A percentile compares a stretch with the other conserved stretches of the same genome.
phyloP scores from a whole-genome alignment of 1,140 invertebrate genomes.

The Aethina tumida region DNA sequence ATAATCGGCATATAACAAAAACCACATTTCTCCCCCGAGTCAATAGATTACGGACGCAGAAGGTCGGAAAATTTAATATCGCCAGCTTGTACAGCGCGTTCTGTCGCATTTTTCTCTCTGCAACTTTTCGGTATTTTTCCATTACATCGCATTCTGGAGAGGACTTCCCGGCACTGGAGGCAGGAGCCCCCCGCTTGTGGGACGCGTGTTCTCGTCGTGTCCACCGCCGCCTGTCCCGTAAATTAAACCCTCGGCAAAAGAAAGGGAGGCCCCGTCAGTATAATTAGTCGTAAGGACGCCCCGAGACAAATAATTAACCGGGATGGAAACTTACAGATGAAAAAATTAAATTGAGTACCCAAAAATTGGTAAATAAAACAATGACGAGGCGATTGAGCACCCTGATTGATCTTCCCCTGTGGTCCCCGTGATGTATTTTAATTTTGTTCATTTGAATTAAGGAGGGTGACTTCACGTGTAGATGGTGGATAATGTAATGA shows the following conservation, averaged over 20 bases:
- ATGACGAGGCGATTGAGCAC: too few relatives aligned
- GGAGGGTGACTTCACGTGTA: too few relatives aligned
- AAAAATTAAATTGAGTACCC: too few relatives aligned
- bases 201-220: constrained; percentile 27
- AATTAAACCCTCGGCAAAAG: constrained; percentile 14
- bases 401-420: too few relatives aligned
- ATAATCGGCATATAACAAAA: constrained; percentile 29
- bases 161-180: constrained; percentile 1
- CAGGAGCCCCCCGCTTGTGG: constrained; percentile 23
- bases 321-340: too few relatives aligned
- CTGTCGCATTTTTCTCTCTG: constrained; percentile 28
- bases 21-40: constrained; percentile 26
- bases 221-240: constrained; percentile 17
- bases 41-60: constrained; percentile 33
- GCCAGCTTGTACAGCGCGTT: constrained; percentile 30
- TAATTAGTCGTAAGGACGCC: constrained; percentile 23
- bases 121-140: constrained; percentile 33
- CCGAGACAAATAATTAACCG: too few relatives aligned
- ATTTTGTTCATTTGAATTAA: too few relatives aligned
- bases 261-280: constrained; percentile 17
- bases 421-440: too few relatives aligned
- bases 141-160: constrained; percentile 27
- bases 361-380: too few relatives aligned
- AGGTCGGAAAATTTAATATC: constrained; percentile 36
- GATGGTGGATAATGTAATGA: too few relatives aligned